Evolutionary conservation across 2,797 vertebrate species (phyloP).

Genomic region (Oryzias sinensis): DNA sequence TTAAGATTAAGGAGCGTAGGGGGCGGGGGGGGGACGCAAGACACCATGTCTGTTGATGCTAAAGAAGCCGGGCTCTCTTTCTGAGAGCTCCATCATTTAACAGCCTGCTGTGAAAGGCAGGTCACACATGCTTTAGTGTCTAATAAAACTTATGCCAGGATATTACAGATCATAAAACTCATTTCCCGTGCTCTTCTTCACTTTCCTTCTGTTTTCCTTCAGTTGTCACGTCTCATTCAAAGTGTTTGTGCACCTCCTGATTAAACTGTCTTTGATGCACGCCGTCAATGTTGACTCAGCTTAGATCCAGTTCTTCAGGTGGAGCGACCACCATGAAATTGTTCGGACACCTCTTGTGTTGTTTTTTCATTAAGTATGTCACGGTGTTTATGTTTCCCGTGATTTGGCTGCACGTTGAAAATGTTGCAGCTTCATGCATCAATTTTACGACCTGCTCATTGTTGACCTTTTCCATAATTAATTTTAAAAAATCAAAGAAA

Average conservation of each 20-base stretch:
- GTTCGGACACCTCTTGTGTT: constrained; percentile 16
- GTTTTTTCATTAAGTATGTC: constrained; percentile 28
- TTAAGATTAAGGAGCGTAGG: constrained; percentile 15
- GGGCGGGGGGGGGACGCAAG: constrained; percentile 4
- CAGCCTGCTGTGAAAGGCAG: constrained; percentile 59
- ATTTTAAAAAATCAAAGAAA: constrained; percentile 17
- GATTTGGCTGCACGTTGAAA: constrained; percentile 16
- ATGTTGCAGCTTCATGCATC: constrained; percentile 1
- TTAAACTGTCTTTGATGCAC: constrained; percentile 15
- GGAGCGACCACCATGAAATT: background rate
- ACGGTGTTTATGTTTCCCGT: constrained; percentile 19
- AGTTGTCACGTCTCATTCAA: constrained; percentile 26
- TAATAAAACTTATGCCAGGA: constrained; percentile 75
- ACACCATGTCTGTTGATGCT: constrained; percentile 28
- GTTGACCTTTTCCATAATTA: constrained; percentile 25
- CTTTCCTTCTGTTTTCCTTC: constrained; percentile 14
- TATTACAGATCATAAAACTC: constrained; percentile 76
- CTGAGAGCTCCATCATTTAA: constrained; percentile 64
- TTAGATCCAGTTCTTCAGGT: constrained; percentile 7
- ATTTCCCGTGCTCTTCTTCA: constrained; percentile 39
- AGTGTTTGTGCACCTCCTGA: constrained; percentile 24
- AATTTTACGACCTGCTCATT: constrained; percentile 11
- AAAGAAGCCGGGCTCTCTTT: constrained; percentile 28
- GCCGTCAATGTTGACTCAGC: constrained; percentile 1
- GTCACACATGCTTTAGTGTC: constrained; percentile 66